Percentiles rank a stretch among this genome's conserved stretches.
Conservation (phyloP, 2,113 vertebrate species). For the Microcebus jonahi region DNA sequence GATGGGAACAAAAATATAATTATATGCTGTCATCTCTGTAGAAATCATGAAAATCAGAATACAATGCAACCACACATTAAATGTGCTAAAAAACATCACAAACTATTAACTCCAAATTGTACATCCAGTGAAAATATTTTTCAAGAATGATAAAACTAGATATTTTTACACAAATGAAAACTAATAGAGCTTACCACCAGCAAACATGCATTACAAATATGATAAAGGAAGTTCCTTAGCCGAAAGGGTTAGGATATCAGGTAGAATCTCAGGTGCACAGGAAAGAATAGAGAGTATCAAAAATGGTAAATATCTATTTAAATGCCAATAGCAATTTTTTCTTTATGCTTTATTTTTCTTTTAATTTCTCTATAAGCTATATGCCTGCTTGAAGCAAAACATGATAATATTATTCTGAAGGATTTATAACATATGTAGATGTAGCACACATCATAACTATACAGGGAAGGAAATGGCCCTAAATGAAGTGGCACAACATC, state of each 20-base stretch:
- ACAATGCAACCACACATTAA: neutral
- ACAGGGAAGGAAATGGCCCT: neutral
- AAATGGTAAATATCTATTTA: neutral
- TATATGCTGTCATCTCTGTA: neutral
- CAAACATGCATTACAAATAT: neutral
- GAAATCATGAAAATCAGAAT: neutral
- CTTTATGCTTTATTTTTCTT: neutral
- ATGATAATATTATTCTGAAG: neutral
- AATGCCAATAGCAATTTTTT: neutral
- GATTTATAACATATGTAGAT: neutral
- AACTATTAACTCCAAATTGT: neutral
- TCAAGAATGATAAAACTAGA: neutral
- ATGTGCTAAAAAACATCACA: neutral
- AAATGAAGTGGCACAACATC: neutral
- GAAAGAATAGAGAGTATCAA: neutral
- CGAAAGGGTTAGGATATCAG: neutral
- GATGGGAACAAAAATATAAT: neutral
- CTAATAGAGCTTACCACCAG: too few species aligned
- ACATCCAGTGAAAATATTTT: neutral
- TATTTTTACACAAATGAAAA: neutral
- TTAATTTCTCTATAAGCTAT: neutral
- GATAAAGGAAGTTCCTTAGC: neutral
- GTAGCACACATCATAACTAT: neutral
- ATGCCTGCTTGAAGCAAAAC: neutral
- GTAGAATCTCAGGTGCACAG: neutral